Evolutionary conservation across 2,888 invertebrate species (phyloP), one percentile per base, ranked within the genome.

Genomic region (Alitta virens): DNA sequence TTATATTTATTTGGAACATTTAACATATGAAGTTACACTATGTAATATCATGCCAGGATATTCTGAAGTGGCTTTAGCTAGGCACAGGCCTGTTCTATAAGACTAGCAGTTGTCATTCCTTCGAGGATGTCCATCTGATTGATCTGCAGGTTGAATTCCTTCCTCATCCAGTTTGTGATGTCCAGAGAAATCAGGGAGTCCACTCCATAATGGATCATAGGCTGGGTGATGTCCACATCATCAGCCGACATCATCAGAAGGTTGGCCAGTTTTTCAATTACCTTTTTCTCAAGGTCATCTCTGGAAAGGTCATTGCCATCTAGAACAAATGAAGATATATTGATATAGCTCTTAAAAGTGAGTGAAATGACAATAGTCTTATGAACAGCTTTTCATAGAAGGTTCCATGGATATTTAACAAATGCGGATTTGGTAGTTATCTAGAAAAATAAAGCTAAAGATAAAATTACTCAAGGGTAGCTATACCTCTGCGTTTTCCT

Each of bases 51-150:
- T n/a, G n/a, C n/a, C n/a, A n/a, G n/a, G n/a, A n/a, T n/a, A n/a
- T n/a, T n/a, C n/a, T n/a, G n/a, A 40, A 16, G 42, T 16, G 16
- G 42, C 42, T 40, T 16, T 12, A 40, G 12, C 12, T 33, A 33
- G 5, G 33, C 33, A 33, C 5, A 46, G n/a, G 46, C 46, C 46
- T 46, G 46, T 46, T 33, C 38, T 12, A 56, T 56, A 24, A 56
- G 23, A 1, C 42, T 42, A 23, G 40, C 5, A 24, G 56, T 56
- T 16, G 56, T 56, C 43, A 56, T 42, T 12, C 56, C 56, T 42
- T 56, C 56, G 12, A 56, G 24, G n/a, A 56, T 56, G 24, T 56
- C 56, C 56, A 56, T 56, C 56, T 56, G 56, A 18, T 56, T 43
- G 43, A 56, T n/a, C 21, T 42, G 23, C 24, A 56, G 21, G 56